Conservation (phyloP, 1,140 invertebrate species). For the Panagrolaimus sp. region DNA sequence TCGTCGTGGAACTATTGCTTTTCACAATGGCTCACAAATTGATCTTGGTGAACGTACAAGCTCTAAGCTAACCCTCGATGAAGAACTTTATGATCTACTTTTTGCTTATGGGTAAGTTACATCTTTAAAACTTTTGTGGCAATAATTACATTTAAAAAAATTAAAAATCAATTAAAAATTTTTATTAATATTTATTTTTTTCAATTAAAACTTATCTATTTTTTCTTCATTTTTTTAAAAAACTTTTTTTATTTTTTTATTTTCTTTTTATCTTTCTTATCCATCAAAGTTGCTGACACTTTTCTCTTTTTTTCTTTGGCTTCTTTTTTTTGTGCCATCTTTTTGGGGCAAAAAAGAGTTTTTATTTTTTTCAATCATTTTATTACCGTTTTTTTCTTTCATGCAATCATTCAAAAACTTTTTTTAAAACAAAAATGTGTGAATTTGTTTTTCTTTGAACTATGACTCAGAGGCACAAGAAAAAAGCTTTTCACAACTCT, state of each 20-base stretch:
- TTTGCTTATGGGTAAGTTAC: slow-evolving; percentile 36
- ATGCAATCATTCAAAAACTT: too few species aligned
- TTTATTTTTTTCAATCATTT: slow-evolving; percentile 2
- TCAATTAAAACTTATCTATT: background rate
- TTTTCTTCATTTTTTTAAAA: too few species aligned
- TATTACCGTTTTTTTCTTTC: background rate
- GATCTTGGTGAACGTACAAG: slow-evolving; percentile 40
- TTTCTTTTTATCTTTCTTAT: too few species aligned
- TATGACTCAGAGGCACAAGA: too few species aligned
- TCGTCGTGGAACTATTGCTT: slow-evolving; percentile 2
- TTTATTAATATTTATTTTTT: slow-evolving; percentile 12
- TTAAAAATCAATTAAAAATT: slow-evolving; percentile 12
- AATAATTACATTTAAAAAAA: slow-evolving; percentile 42
- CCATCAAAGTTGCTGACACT: too few species aligned
- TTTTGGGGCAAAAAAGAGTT: background rate
- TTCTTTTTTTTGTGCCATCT: too few species aligned
- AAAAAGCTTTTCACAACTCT: too few species aligned
- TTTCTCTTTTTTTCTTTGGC: too few species aligned
- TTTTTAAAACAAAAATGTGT: too few species aligned
- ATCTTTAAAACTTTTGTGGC: slow-evolving; percentile 39
- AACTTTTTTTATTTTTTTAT: too few species aligned
- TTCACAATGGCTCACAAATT: background rate
- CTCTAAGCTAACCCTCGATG: slow-evolving; percentile 52
- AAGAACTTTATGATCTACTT: slow-evolving; percentile 54
- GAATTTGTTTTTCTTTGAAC: too few species aligned